Conservation (phyloP, 2,888 invertebrate species). For the Mythimna loreyi region DNA sequence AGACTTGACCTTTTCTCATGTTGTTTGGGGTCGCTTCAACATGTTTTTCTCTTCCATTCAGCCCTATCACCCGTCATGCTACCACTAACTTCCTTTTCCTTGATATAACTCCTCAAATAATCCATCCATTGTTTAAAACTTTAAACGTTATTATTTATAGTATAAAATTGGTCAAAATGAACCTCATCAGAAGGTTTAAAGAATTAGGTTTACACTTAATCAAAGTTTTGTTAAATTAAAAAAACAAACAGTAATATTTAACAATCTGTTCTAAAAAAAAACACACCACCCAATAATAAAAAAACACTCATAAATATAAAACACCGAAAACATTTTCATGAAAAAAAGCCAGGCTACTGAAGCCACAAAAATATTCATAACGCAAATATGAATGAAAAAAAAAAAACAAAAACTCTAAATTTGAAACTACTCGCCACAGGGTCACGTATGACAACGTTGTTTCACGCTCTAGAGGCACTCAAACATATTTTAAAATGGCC, state of each 20-base stretch:
- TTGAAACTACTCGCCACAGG: conserved; percentile 17
- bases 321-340: conserved; percentile 9
- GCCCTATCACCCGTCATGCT: too few species aligned
- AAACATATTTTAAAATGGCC: conserved; percentile 59
- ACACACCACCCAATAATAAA: neutral
- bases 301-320: neutral
- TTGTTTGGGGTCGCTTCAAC: too few species aligned
- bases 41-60: too few species aligned
- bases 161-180: too few species aligned
- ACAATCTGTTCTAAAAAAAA: neutral
- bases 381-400: conserved; percentile 18
- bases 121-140: too few species aligned
- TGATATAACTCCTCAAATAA: too few species aligned
- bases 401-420: conserved; percentile 28
- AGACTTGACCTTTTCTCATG: too few species aligned
- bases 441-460: conserved; percentile 43
- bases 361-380: conserved; percentile 40
- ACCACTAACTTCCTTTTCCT: too few species aligned
- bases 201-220: too few species aligned
- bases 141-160: too few species aligned
- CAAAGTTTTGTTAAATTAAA: too few species aligned
- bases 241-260: neutral
- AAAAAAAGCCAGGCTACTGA: neutral
- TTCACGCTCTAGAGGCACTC: conserved; percentile 54
- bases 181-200: too few species aligned